Percentiles rank a stretch among this genome's conserved stretches.
Evolutionary conservation across 1,140 invertebrate genomes (phyloP).

Genomic region (Drosophila seguyi): DNA sequence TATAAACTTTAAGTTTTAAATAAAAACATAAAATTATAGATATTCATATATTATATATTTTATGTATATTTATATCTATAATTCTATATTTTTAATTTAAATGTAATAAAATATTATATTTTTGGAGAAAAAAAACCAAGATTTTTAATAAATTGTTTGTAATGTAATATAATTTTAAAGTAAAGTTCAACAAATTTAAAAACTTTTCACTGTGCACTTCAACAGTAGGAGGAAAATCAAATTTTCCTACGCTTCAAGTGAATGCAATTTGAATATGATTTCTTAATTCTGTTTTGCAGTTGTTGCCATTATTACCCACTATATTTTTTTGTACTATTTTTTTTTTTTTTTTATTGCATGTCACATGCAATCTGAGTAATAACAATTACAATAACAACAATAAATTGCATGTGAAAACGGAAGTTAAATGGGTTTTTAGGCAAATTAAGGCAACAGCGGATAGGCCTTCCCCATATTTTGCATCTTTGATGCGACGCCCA

Average conservation of each 20-base stretch:
- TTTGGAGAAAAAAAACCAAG: too few relatives aligned
- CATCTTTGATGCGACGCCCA: conserved; percentile 3
- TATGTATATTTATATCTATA: too few relatives aligned
- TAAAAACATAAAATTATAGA: too few relatives aligned
- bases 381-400: conserved; percentile 23
- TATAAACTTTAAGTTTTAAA: too few relatives aligned
- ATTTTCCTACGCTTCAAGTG: conserved; percentile 32
- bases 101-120: too few relatives aligned
- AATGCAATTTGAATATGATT: conserved; percentile 53
- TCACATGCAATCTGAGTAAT: conserved; percentile 34
- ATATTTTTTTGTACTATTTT: conserved; percentile 1
- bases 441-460: conserved; percentile 32
- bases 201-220: neutral
- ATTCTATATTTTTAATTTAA: too few relatives aligned
- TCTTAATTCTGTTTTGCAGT: conserved; percentile 35
- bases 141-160: too few relatives aligned
- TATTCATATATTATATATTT: too few relatives aligned
- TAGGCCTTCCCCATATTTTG: conserved; percentile 10
- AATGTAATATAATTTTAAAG: too few relatives aligned
- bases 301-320: conserved; percentile 2
- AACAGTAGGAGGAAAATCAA: conserved; percentile 13
- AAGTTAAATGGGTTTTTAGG: conserved; percentile 45
- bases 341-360: conserved; percentile 35
- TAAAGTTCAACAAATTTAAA: neutral
- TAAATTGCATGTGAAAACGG: conserved; percentile 46